Evolutionary conservation across 2,888 invertebrate genomes (phyloP).

Genomic region (Conops quadrifasciatus): DNA sequence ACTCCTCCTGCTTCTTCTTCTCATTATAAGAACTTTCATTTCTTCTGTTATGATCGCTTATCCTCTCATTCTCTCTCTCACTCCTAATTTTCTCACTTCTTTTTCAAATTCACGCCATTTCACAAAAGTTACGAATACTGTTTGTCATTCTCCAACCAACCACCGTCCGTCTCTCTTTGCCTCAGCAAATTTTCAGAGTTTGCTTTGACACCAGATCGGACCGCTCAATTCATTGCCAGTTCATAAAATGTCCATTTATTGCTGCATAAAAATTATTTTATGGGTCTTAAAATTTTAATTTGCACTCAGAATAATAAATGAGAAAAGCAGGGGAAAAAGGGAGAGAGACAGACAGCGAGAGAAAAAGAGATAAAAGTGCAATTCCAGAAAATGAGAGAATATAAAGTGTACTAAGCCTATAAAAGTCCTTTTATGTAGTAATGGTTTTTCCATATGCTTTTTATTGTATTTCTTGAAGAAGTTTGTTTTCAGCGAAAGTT

Average conservation of each 20-base stretch:
- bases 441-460: too few relatives aligned
- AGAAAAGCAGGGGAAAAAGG: neutral
- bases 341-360: neutral
- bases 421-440: too few relatives aligned
- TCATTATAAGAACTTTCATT: neutral
- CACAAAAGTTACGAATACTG: too few relatives aligned
- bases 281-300: slow-evolving; percentile 30
- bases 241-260: slow-evolving; percentile 31
- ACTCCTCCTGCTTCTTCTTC: neutral
- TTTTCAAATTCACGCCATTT: too few relatives aligned
- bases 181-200: neutral
- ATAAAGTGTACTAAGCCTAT: too few relatives aligned
- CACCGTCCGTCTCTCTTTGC: neutral
- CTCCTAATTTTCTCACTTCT: neutral
- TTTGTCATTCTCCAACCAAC: too few relatives aligned
- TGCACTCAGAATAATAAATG: slow-evolving; percentile 9
- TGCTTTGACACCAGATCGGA: neutral
- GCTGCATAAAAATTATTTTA: slow-evolving; percentile 34
- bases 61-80: neutral
- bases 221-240: neutral
- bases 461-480: too few relatives aligned
- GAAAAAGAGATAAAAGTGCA: too few relatives aligned
- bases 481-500: too few relatives aligned
- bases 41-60: neutral
- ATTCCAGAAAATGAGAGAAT: too few relatives aligned